Base-by-base conservation (phyloP, 2,797 vertebrate genomes). In the Leptatherina wallacei region DNA sequence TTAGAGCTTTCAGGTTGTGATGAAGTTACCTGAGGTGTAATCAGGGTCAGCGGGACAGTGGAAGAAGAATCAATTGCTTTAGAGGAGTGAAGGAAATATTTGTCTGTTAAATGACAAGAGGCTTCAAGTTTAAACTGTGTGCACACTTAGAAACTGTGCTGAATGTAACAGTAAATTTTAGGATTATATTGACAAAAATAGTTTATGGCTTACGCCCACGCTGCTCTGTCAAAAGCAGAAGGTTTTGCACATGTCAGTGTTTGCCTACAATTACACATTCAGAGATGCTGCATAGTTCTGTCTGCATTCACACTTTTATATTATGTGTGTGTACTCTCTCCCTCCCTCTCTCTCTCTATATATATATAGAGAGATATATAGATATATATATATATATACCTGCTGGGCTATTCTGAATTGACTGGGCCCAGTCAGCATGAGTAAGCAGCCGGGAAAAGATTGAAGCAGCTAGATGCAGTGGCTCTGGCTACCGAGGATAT, bases 381-480 rank as follows among this genome's bases (percentile, higher is more conserved):
- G 4, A 38, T 63, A 67, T 75, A 55, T 76, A 0, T 47, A 70
- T 63, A 52, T 65, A 24, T 81, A 70, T 70, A 73, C 88, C 89
- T 67, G 87, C 89, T 81, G 86, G 51, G 84, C 64, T 82, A 71
- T 65, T 76, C 70, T 83, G 85, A 91, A 89, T 86, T 86, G 90
- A 82, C 83, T 82, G 73, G 77, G 77, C 61, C 83, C 56, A 71
- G 85, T 78, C 88, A 89, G 87, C 88, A 68, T 86, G 87, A 84
- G 86, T 78, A 81, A 84, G 88, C 86, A 88, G 87, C 73, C 76
- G 52, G 85, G 73, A 73, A 76, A 88, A 89, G 89, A 92, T 91
- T 90, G 90, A 89, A 80, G 85, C 90, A 85, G 84, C 71, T 77
- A 83, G 84, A 88, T 75, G 82, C 56, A 42, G 78, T 56, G 55